These are phyloP conservation scores for Cygnus atratus DNA, from an alignment of 2,113 vertebrate genomes.

Conservation along the genomic window DNA sequence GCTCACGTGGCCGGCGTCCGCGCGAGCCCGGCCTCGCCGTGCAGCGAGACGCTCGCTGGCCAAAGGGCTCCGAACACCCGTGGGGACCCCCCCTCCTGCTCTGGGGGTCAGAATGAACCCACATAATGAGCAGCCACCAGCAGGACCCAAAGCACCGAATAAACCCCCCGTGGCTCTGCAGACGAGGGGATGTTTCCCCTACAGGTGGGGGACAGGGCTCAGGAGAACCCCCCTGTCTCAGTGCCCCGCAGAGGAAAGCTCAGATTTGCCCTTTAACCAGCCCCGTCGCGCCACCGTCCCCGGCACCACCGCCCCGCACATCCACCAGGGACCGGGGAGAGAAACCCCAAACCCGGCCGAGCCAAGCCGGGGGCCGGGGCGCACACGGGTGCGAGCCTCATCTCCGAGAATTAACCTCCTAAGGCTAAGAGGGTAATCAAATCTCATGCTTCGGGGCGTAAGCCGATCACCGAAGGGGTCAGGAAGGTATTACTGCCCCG, in stretches of 20 bases:
- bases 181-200: not conserved
- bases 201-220: not conserved
- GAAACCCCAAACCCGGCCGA: not conserved
- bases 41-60: not conserved
- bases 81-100: no score
- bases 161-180: not conserved
- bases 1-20: accelerated
- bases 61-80: not conserved
- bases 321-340: not conserved
- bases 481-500: conserved; percentile 64
- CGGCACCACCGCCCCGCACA: not conserved
- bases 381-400: not conserved
- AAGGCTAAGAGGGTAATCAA: conserved; percentile 64
- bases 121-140: not conserved
- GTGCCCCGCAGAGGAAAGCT: not conserved
- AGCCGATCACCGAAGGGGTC: conserved; percentile 56
- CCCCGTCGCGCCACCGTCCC: no score
- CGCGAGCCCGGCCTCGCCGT: not conserved
- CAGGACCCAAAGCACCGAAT: not conserved
- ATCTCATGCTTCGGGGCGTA: conserved; percentile 57
- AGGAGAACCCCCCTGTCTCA: not conserved
- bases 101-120: no score
- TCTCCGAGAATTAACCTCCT: conserved; percentile 58
- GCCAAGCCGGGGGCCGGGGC: not conserved
- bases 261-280: not conserved